Conservation (phyloP, 2,113 vertebrate genomes). For the Pelecanoides urinatrix region DNA sequence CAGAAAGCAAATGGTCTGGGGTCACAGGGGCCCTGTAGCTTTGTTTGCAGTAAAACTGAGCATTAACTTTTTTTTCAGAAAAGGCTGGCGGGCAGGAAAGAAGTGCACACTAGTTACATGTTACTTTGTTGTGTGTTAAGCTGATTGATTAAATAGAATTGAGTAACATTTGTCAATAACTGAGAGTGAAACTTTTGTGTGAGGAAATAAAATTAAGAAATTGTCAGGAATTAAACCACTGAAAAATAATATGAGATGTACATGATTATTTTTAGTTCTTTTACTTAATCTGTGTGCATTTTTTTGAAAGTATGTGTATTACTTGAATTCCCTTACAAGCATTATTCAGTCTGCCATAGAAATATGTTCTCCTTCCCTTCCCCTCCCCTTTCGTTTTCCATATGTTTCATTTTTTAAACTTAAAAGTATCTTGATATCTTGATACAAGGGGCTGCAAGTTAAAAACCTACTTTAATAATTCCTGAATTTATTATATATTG, state of each 20-base stretch:
- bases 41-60: constrained; percentile 45
- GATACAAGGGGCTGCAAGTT: not conserved
- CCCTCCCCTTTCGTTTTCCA: not conserved
- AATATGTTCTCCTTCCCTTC: not conserved
- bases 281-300: not conserved
- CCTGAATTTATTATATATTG: not conserved
- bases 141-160: constrained; percentile 43
- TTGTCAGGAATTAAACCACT: not conserved
- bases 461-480: not conserved
- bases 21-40: not conserved
- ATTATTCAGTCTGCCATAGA: not conserved
- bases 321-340: not conserved
- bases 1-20: not conserved
- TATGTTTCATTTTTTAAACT: not conserved
- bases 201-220: not conserved
- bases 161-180: constrained; percentile 50
- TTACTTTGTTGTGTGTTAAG: constrained; percentile 15
- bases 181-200: not conserved
- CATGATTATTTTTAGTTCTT: not conserved
- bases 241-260: not conserved
- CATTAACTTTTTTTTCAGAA: constrained; percentile 2
- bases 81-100: not conserved
- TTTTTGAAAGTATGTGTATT: not conserved
- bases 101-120: not conserved
- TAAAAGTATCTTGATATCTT: not conserved